These are phyloP conservation scores for Serinus canaria DNA, from an alignment of 2,113 vertebrate genomes.

Conservation along the genomic window DNA sequence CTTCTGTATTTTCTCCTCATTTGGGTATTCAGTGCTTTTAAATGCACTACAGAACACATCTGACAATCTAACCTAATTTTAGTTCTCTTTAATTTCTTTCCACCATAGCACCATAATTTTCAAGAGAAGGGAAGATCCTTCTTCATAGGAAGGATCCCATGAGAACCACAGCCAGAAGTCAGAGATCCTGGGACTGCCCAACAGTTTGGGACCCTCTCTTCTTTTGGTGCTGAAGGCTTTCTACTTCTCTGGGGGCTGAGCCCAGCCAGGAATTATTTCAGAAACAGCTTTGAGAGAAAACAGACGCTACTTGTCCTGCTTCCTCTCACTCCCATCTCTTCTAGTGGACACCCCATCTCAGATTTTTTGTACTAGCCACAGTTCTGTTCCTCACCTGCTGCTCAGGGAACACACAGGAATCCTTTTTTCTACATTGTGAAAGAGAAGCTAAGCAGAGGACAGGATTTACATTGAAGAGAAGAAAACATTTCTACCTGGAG, in stretches of 20 bases:
- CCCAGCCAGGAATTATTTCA: neutral
- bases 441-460: neutral
- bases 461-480: neutral
- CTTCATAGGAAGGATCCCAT: neutral
- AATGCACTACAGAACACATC: neutral
- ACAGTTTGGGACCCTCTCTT: neutral
- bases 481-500: neutral
- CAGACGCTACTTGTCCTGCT: neutral
- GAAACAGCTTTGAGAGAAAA: neutral
- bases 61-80: neutral
- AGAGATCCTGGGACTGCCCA: neutral
- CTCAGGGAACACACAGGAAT: neutral
- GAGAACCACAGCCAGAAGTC: neutral
- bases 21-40: neutral
- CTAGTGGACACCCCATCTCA: neutral
- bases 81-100: neutral
- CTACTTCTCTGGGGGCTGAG: neutral
- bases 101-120: neutral
- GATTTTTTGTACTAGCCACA: neutral
- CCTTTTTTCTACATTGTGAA: neutral
- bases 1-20: neutral
- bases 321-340: neutral
- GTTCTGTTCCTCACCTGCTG: neutral
- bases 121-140: neutral
- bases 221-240: neutral